phyloP scores from a whole-genome alignment of 2,113 vertebrate genomes.

The Rhinoderma darwinii region DNA sequence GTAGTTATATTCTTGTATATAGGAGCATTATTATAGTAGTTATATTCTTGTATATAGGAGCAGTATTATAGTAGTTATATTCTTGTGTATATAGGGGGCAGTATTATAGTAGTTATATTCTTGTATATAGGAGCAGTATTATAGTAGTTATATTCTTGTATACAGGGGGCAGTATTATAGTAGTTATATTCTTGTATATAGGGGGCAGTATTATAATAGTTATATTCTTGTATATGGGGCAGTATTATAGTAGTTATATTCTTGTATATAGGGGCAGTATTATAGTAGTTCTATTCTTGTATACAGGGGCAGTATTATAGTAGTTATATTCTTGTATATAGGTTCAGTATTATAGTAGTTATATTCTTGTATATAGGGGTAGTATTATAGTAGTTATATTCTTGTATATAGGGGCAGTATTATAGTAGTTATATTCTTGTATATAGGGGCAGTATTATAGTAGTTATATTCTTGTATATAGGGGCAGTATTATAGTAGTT shows the following conservation, averaged over 20 bases:
- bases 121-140: not conserved
- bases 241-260: too few species aligned
- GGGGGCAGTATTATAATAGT: too few species aligned
- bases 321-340: not conserved
- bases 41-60: too few species aligned
- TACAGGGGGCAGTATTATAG: not conserved
- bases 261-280: too few species aligned
- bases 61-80: too few species aligned
- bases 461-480: too few species aligned
- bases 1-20: too few species aligned
- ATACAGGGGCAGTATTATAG: too few species aligned
- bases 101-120: too few species aligned
- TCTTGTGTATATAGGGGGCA: too few species aligned
- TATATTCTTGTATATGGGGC: not conserved
- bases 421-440: slow-evolving; percentile 5
- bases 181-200: not conserved
- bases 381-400: not conserved
- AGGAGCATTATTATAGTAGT: too few species aligned
- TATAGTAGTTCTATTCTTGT: too few species aligned
- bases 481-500: not conserved
- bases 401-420: not conserved
- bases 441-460: not conserved
- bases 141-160: slow-evolving; percentile 3
- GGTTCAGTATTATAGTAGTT: not conserved
- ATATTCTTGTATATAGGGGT: not conserved